These are phyloP conservation scores for Daubentonia madagascariensis DNA, from an alignment of 2,113 vertebrate species.

Conservation along the genomic window DNA sequence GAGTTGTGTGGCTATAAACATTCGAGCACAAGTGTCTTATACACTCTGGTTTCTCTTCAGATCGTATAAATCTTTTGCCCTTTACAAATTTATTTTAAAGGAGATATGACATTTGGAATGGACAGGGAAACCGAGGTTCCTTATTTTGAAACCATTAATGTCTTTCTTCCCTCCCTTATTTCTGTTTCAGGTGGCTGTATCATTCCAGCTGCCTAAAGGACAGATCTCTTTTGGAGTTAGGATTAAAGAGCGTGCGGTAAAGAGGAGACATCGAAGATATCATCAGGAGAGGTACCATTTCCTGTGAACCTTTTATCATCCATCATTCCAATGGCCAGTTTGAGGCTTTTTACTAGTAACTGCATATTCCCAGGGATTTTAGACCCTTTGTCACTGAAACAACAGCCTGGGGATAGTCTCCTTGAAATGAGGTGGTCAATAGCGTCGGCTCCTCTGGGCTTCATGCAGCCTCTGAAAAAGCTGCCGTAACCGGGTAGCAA, in stretches of 20 bases:
- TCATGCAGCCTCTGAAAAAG: background rate
- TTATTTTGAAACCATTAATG: background rate
- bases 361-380: background rate
- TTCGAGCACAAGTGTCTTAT: too few species aligned
- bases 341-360: background rate
- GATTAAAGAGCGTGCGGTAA: background rate
- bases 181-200: constrained; percentile 32
- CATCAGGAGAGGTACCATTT: constrained; percentile 57
- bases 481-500: background rate
- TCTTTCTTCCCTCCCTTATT: background rate
- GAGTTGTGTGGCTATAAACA: too few species aligned
- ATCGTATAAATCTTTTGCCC: too few species aligned
- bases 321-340: background rate
- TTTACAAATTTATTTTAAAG: background rate
- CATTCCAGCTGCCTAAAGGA: background rate
- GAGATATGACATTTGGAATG: background rate
- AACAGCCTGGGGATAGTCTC: background rate
- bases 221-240: background rate
- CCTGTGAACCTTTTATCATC: background rate
- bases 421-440: background rate
- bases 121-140: background rate
- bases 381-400: background rate
- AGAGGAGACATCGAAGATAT: background rate
- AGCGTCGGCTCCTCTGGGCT: background rate
- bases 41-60: too few species aligned